Conservation (phyloP, 2,888 invertebrate species). For the Ectemnius continuus region DNA sequence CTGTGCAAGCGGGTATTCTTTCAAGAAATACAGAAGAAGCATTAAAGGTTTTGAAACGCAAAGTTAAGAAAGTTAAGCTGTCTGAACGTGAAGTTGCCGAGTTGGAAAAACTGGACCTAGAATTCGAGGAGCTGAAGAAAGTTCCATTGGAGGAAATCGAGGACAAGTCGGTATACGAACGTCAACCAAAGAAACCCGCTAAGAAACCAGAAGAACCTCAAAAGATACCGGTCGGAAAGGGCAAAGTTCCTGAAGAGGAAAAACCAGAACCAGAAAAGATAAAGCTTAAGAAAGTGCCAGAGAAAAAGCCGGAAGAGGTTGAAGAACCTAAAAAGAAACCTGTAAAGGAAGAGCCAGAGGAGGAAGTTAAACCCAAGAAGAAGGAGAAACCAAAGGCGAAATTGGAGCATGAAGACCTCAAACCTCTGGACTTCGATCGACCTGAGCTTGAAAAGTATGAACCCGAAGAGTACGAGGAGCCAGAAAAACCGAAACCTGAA, state of each 20-base stretch:
- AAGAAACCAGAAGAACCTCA: slow-evolving; percentile 69
- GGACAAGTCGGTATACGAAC: slow-evolving; percentile 73
- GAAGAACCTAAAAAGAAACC: slow-evolving; percentile 68
- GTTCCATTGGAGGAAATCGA: slow-evolving; percentile 74
- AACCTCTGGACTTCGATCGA: slow-evolving; percentile 72
- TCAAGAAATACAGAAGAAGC: slow-evolving; percentile 87
- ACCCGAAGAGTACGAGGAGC: slow-evolving; percentile 65
- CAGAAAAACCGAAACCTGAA: slow-evolving; percentile 73
- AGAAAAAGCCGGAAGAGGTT: slow-evolving; percentile 68
- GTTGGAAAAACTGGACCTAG: slow-evolving; percentile 81
- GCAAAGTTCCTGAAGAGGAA: slow-evolving; percentile 69
- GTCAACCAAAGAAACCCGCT: slow-evolving; percentile 71
- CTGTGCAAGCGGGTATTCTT: slow-evolving; percentile 83
- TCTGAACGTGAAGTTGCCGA: slow-evolving; percentile 80
- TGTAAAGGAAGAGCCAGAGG: slow-evolving; percentile 61
- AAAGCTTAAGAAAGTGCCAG: slow-evolving; percentile 74
- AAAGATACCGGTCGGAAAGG: slow-evolving; percentile 71
- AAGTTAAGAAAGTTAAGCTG: slow-evolving; percentile 80
- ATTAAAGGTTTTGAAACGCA: slow-evolving; percentile 82
- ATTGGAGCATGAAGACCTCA: slow-evolving; percentile 67
- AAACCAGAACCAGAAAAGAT: slow-evolving; percentile 70
- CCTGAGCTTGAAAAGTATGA: slow-evolving; percentile 74
- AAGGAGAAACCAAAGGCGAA: slow-evolving; percentile 63
- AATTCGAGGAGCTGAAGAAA: slow-evolving; percentile 78
- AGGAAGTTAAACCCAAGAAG: slow-evolving; percentile 59